Evolutionary conservation across 2,888 invertebrate genomes (phyloP).

Genomic region (Calameuta filiformis): DNA sequence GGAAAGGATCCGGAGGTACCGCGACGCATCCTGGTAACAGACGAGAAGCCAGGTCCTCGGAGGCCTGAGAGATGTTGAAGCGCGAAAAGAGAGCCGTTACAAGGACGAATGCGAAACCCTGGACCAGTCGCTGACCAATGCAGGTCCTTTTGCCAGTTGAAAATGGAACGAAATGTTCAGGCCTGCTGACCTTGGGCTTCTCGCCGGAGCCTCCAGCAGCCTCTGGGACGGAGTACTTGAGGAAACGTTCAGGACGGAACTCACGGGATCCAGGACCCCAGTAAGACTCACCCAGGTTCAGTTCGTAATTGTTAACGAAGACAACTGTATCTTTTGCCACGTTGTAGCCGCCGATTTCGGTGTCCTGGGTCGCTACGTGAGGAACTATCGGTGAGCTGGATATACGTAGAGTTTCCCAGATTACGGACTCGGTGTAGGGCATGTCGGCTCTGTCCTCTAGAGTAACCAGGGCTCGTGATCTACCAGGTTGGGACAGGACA

Average conservation of each 20-base stretch:
- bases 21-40: conserved; percentile 76
- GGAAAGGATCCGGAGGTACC: conserved; percentile 78
- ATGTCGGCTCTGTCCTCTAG: conserved; percentile 75
- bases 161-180: conserved; percentile 84
- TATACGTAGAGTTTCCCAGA: conserved; percentile 82
- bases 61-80: conserved; percentile 72
- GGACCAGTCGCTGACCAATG: conserved; percentile 84
- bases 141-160: conserved; percentile 89
- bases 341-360: conserved; percentile 77
- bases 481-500: conserved; percentile 65
- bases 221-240: conserved; percentile 67
- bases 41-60: conserved; percentile 71
- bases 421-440: conserved; percentile 85
- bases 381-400: conserved; percentile 91
- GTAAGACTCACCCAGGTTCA: conserved; percentile 79
- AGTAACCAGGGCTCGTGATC: conserved; percentile 68
- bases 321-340: conserved; percentile 83
- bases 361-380: conserved; percentile 84
- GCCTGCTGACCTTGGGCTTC: conserved; percentile 71
- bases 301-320: conserved; percentile 85
- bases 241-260: conserved; percentile 82
- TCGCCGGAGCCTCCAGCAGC: conserved; percentile 64
- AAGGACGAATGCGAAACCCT: conserved; percentile 80
- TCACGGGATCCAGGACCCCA: conserved; percentile 77
- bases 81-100: conserved; percentile 78